These are phyloP conservation scores for Pangasianodon hypophthalmus DNA, from an alignment of 2,113 vertebrate species.

Conservation along the genomic window DNA sequence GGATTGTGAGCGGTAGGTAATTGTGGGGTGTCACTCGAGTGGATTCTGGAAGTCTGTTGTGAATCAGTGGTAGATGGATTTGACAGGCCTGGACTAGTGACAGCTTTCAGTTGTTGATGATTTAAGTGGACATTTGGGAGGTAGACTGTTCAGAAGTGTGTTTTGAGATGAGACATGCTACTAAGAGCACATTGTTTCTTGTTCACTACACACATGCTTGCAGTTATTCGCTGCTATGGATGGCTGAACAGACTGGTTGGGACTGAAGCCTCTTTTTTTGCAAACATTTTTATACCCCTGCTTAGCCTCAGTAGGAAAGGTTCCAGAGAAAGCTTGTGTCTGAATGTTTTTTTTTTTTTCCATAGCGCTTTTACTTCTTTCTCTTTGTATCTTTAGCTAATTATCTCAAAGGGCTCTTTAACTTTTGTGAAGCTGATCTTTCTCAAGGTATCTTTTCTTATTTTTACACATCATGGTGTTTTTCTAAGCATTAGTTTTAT, in stretches of 20 bases:
- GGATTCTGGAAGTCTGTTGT: conserved; percentile 5
- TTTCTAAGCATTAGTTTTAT: background rate
- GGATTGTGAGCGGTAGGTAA: background rate
- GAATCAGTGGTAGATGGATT: conserved; percentile 9
- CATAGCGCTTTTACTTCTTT: background rate
- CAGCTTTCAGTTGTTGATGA: conserved; percentile 3
- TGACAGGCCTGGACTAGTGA: background rate
- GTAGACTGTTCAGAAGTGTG: background rate
- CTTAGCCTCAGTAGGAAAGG: background rate
- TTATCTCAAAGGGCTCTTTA: background rate
- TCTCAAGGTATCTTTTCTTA: background rate
- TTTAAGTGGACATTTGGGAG: conserved; percentile 1
- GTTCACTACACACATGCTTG: background rate
- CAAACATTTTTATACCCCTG: background rate
- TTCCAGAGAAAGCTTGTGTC: background rate
- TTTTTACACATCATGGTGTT: background rate
- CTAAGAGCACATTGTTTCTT: conserved; percentile 20
- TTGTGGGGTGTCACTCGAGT: conserved; percentile 5
- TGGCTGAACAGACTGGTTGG: background rate
- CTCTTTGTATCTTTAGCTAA: background rate
- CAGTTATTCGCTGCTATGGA: background rate
- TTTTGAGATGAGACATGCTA: conserved; percentile 6
- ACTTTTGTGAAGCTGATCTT: background rate
- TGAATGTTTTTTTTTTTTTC: background rate
- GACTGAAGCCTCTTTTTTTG: background rate